Evolutionary conservation across 92 coral and sea anemone genomes (phyloP).

Genomic region (Pocillopora grandis): DNA sequence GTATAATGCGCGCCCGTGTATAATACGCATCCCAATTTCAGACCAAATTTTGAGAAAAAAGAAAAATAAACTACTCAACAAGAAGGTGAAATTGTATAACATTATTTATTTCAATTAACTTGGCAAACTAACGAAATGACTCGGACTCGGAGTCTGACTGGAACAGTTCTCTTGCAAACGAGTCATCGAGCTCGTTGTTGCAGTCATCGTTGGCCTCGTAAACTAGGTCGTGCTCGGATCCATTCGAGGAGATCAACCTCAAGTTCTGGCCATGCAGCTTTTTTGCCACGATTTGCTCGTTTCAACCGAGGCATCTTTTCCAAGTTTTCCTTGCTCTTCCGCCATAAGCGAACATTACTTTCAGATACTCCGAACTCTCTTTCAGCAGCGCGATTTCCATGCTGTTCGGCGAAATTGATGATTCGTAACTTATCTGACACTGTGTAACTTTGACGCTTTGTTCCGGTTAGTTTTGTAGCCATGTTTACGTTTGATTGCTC

Average conservation of each 20-base stretch:
- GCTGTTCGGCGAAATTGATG: too few relatives aligned
- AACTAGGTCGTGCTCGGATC: conserved; percentile 28
- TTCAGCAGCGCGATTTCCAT: too few relatives aligned
- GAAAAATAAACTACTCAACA: neutral
- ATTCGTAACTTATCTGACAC: too few relatives aligned
- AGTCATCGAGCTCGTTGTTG: conserved; percentile 15
- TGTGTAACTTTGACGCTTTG: too few relatives aligned
- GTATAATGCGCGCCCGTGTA: neutral
- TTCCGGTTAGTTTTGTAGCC: neutral
- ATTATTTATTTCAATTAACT: neutral
- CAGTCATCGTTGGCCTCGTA: conserved; percentile 8
- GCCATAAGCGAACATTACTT: too few relatives aligned
- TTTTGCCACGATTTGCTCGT: too few relatives aligned
- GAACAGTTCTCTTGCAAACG: neutral
- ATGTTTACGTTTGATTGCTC: neutral
- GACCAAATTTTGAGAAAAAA: conserved; percentile 22
- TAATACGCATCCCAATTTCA: neutral
- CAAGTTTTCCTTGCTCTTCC: too few relatives aligned
- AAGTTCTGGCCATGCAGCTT: too few relatives aligned
- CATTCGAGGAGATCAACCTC: too few relatives aligned
- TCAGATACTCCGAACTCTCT: too few relatives aligned
- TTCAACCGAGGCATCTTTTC: too few relatives aligned
- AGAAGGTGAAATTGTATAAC: neutral
- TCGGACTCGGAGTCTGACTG: conserved; percentile 20
- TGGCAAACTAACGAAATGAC: neutral